phyloP scores from a whole-genome alignment of 2,797 vertebrate genomes.

The Anomalospiza imberbis region DNA sequence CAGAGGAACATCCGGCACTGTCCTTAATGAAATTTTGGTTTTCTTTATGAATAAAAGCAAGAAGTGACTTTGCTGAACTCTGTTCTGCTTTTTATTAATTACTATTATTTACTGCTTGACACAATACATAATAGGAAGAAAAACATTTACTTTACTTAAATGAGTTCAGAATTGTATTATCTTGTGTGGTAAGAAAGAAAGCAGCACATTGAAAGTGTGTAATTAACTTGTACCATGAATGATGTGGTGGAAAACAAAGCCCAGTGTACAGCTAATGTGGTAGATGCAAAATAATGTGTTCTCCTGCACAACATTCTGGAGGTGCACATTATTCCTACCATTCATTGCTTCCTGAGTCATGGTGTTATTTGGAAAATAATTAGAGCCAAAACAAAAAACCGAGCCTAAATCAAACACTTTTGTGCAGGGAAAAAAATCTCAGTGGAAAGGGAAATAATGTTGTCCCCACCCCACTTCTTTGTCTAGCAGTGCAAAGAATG shows the following conservation, averaged over 20 bases:
- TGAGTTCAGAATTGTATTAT: slow-evolving; percentile 43
- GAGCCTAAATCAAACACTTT: not conserved
- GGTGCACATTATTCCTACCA: not conserved
- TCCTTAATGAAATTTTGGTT: not conserved
- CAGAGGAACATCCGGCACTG: not conserved
- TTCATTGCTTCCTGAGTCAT: slow-evolving; percentile 15
- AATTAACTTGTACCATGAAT: slow-evolving; percentile 52
- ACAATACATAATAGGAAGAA: slow-evolving; percentile 8
- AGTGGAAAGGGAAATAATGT: not conserved
- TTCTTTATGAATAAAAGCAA: slow-evolving; percentile 11
- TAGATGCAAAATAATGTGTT: slow-evolving; percentile 38
- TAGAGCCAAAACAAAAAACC: slow-evolving; percentile 27
- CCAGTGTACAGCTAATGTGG: not conserved
- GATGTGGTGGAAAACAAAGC: slow-evolving; percentile 44
- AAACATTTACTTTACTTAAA: slow-evolving; percentile 45
- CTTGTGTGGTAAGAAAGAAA: slow-evolving; percentile 25
- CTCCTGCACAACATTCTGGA: not conserved
- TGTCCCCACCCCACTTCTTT: not conserved
- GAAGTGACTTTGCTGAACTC: not conserved
- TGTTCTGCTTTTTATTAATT: slow-evolving; percentile 47
- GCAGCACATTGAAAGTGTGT: not conserved
- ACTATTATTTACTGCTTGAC: slow-evolving; percentile 42
- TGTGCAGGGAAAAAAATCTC: not conserved
- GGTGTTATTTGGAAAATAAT: slow-evolving; percentile 16
- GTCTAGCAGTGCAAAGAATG: not conserved